Base-by-base conservation (phyloP, 2,113 vertebrate species). In the Neoarius graeffei region DNA sequence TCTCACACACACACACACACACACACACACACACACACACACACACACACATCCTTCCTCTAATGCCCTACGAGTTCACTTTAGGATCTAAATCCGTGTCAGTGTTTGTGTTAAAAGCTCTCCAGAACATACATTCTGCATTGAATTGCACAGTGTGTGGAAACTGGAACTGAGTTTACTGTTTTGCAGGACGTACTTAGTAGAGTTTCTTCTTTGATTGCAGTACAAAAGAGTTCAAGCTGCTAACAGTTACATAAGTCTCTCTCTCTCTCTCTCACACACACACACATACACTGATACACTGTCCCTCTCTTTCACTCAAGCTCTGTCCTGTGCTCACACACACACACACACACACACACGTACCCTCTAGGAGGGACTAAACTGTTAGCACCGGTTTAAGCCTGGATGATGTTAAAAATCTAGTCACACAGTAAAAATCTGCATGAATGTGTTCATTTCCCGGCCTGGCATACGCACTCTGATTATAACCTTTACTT, bases 331-430 rank as follows among this genome's bases (percentile, higher is more conserved):
- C 67, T 30, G n/a, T n/a, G 14, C 20, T 14, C 92, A 93, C 90
- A 83, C 92, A 91, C 90, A 85, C 85, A 87, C 54, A 19, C 91
- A 86, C 86, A 91, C 86, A 87, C 91, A 84, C 77, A 91, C 91
- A 94, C 90, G 83, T 57, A 80, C 14, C 13, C n/a, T 73, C 20
- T 2, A 74, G 64, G 74, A 87, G 66, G 82, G 54, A 42, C 57
- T 81, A 52, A 82, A 81, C 15, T 67, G 48, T 64, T 57, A 83
- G 25, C 42, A 50, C 17, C 73, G 30, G 20, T n/a, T 56, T n/a
- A 15, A 79, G 5, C 50, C 23, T 79, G 50, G 14, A 76, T 10
- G 11, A 79, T 27, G 76, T 54, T 76, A 52, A 15, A 76, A 54
- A 79, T 54, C 23, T 27, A 54, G 25, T 23, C 20, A 25, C 1